Base-by-base conservation (phyloP, 1,140 invertebrate species). In the Reticulitermes speratus region DNA sequence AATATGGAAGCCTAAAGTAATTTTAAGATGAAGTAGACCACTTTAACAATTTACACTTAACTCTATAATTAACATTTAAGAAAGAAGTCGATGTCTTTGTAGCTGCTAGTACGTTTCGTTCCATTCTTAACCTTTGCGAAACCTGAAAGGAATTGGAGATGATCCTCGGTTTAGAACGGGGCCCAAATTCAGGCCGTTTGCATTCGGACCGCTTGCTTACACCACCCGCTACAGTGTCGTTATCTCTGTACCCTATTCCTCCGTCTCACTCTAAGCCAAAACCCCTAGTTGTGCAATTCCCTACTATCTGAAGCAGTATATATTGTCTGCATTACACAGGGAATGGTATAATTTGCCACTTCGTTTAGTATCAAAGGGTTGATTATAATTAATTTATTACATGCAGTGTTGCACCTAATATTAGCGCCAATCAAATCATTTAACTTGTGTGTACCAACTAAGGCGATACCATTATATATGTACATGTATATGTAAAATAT, bases 71-170 rank as follows among this genome's bases (percentile, higher is more conserved):
- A 12, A 9, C 45, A 19, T 55, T 12, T 19, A 55, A 55, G 11
- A 14, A 75, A 75, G 25, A 75, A 25, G 65, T 75, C 25, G 30
- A 75, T 30, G 9, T 75, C n/a, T 75, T 75, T 75, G 25, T 9
- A 75, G n/a, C n/a, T 30, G 25, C 0, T 75, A 84, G 48, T 84
- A 84, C 3, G 12, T 38, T n/a, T 44, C n/a, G 16, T 0, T 8
- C 83, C 38, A 44, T 44, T 44, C 83, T 44, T 84, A 45, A 44
- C 83, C 83, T 32, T 84, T 52, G 1, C 44, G 44, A 52, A 84
- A 84, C 83, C 83, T 84, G 83, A 84, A 84, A 32, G 32, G 83
- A 84, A 84, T 84, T 52, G n/a, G 48, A 25, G 83, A 84, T 84
- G 83, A 84, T 84, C 38, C 83, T 44, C 83, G 83, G 44, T 84